phyloP scores from a whole-genome alignment of 2,113 vertebrate species.

The Entomyzon cyanotis region DNA sequence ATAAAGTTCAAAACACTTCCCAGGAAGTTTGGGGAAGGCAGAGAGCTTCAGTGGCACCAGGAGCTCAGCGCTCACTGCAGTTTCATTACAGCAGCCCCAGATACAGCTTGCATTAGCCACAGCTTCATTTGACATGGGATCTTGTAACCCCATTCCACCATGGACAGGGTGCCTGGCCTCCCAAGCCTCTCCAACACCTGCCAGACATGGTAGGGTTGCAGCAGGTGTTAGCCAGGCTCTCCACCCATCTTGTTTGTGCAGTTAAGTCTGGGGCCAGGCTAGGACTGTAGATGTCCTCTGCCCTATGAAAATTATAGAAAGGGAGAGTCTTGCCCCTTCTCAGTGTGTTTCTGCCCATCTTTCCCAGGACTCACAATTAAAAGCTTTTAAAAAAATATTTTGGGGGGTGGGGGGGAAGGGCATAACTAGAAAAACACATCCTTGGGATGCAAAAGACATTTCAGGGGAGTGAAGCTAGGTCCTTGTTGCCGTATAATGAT shows the following conservation, averaged over 20 bases:
- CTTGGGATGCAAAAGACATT: not conserved
- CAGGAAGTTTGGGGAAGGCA: conserved; percentile 45
- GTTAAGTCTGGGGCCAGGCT: not conserved
- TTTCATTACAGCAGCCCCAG: not conserved
- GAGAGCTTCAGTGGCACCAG: not conserved
- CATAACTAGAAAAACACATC: not conserved
- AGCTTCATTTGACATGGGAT: not conserved
- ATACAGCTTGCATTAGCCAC: not conserved
- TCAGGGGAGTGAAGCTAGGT: not conserved
- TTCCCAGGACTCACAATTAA: not conserved
- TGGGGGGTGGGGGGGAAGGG: not conserved
- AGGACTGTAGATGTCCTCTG: not conserved
- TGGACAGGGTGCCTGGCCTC: not conserved
- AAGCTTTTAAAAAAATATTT: not conserved
- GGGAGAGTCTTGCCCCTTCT: not conserved
- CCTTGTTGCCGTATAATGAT: not conserved
- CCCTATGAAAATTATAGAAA: not conserved
- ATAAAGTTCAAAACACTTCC: conserved; percentile 63
- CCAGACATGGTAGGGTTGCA: not conserved
- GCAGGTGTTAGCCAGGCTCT: not conserved
- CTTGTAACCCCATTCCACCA: not conserved
- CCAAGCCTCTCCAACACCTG: not conserved
- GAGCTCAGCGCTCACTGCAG: not conserved
- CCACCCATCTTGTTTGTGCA: not conserved
- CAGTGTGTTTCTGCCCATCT: not conserved